Conservation (phyloP, 2,797 vertebrate genomes). For the Rallus crepitans region DNA sequence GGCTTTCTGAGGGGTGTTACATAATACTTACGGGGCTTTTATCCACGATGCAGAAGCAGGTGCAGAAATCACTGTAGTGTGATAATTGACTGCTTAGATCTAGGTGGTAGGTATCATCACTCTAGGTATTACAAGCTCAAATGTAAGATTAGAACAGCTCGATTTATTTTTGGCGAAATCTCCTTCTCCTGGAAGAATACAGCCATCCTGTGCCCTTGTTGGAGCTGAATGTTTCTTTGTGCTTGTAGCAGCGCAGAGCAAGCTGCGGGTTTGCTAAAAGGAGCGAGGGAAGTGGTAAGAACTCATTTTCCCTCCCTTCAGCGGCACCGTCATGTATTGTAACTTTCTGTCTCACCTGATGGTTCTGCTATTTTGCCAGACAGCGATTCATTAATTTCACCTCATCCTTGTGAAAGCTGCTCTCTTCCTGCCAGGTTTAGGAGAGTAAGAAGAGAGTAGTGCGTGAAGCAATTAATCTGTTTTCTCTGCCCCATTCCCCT, state of each 20-base stretch:
- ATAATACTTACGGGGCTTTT: not conserved
- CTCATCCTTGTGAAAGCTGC: not conserved
- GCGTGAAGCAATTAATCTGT: not conserved
- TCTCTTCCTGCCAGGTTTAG: not conserved
- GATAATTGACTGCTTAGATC: slow-evolving; percentile 6
- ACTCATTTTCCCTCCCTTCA: not conserved
- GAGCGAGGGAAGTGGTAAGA: not conserved
- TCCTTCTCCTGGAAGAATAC: not conserved
- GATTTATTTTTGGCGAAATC: not conserved
- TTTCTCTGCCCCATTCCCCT: not conserved
- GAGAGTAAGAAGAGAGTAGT: not conserved
- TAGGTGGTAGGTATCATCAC: not conserved
- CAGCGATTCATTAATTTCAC: not conserved
- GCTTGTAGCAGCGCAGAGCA: not conserved
- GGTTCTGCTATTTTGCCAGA: not conserved
- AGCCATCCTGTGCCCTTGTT: not conserved
- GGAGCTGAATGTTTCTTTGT: not conserved
- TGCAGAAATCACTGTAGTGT: not conserved
- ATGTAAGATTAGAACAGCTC: not conserved
- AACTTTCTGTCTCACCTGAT: not conserved
- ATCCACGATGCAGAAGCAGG: not conserved
- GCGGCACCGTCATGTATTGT: not conserved
- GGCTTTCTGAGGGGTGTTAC: not conserved
- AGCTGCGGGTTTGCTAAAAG: not conserved
- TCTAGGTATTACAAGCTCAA: not conserved